Conservation (phyloP, 2,888 invertebrate genomes). For the Pseudococcus viburni region DNA sequence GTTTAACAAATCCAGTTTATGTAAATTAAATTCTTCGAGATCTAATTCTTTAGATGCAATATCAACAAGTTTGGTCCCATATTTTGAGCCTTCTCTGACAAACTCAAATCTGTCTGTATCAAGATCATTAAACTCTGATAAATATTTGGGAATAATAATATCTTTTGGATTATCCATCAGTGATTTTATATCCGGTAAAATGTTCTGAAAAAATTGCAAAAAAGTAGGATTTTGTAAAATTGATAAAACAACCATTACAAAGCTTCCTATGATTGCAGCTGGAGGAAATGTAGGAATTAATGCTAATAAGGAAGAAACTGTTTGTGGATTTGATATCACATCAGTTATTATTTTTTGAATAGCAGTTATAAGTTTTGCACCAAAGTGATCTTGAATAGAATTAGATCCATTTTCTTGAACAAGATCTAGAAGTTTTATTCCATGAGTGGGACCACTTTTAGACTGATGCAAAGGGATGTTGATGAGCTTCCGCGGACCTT, state of each 20-base stretch:
- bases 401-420: not conserved
- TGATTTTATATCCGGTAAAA: not conserved
- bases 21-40: not conserved
- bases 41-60: not conserved
- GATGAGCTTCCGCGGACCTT: not conserved
- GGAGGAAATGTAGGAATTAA: constrained; percentile 31
- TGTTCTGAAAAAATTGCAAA: not conserved
- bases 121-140: not conserved
- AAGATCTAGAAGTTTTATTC: not conserved
- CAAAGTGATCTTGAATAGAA: not conserved
- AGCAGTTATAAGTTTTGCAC: not conserved
- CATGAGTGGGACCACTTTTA: not conserved
- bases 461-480: not conserved
- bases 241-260: constrained; percentile 30
- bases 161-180: too few relatives aligned
- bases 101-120: not conserved
- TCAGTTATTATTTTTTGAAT: not conserved
- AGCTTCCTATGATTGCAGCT: not conserved
- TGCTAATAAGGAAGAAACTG: not conserved
- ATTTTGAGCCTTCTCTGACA: not conserved
- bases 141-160: not conserved
- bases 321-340: constrained; percentile 3
- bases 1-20: not conserved
- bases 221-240: constrained; percentile 12
- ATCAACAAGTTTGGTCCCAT: not conserved